Evolutionary conservation across 2,113 vertebrate genomes (phyloP), one percentile per base, ranked within the genome.

Genomic region (Lasiurus cinereus): DNA sequence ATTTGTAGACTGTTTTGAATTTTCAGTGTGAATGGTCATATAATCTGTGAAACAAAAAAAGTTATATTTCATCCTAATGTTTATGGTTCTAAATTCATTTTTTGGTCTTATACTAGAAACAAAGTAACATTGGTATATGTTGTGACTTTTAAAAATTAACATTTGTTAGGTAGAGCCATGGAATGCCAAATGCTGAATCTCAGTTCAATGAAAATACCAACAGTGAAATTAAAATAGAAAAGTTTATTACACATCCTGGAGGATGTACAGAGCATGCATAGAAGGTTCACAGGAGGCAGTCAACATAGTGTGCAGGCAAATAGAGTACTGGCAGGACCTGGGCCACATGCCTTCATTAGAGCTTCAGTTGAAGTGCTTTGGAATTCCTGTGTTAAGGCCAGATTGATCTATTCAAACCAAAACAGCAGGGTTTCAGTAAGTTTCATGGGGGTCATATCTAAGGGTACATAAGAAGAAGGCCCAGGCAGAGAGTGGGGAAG

Each of bases 31-130:
- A 89, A 84, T 56, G 13, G 5, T 66, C 3, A 36, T 76, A 84
- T 79, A 10, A 95, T 52, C 79, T 95, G 4, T 8, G 70, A 91
- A 74, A 83, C 43, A 73, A 73, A 36, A 50, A 92, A 70, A 36
- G 0, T 54, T 79, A 6, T 56, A 27, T 67, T 90, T 56, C 12
- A 15, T 90, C 3, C 27, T 12, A 31, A 13, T 86, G 8, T 24
- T 90, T 48, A 64, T 50, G 6, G 46, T 79, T 56, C 54, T 66
- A 54, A 84, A 89, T 46, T 84, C 7, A 73, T 66, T 52, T 74
- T 80, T 13, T 43, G 21, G 11, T 56, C 36, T 66, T 93, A 59
- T 22, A 21, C 36, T 50, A 48, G 73, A 56, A 36, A 43, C 31
- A 33, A 69, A 74, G 59, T 33, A 50, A 64, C 48, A 66, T 31